These are phyloP conservation scores for Sesamia inferens DNA, from an alignment of 2,888 invertebrate species.

Conservation along the genomic window DNA sequence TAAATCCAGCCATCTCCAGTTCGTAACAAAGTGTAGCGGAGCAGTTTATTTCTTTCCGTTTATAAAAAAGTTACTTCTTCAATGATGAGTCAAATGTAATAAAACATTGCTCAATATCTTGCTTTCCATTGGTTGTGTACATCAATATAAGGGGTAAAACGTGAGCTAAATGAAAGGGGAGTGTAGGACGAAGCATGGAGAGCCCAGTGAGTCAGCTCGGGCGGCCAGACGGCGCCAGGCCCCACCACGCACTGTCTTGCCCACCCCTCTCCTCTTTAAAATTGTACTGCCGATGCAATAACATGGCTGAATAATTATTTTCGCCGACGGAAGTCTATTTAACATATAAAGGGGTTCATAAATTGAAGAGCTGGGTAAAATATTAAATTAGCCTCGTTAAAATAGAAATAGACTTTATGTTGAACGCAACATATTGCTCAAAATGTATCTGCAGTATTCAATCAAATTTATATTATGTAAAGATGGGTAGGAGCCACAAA, in stretches of 20 bases:
- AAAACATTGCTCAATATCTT: conserved; percentile 43
- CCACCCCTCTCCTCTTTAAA: conserved; percentile 73
- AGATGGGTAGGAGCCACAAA: conserved; percentile 34
- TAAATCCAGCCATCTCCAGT: conserved; percentile 9
- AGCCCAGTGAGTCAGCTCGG: conserved; percentile 84
- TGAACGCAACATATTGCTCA: conserved; percentile 19
- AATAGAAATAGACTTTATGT: conserved; percentile 12
- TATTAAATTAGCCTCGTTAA: conserved; percentile 67
- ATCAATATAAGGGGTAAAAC: conserved; percentile 85
- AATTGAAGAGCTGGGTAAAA: conserved; percentile 68
- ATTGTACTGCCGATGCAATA: conserved; percentile 65
- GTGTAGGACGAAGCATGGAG: conserved; percentile 73
- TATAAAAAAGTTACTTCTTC: conserved; percentile 24
- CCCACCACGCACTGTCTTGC: conserved; percentile 80
- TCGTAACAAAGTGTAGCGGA: conserved; percentile 7
- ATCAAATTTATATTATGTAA: conserved; percentile 54
- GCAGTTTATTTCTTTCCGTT: conserved; percentile 23
- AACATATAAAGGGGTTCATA: conserved; percentile 76
- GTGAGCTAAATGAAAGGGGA: conserved; percentile 81
- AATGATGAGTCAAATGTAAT: conserved; percentile 50
- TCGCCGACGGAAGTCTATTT: conserved; percentile 72
- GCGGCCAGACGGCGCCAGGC: conserved; percentile 86
- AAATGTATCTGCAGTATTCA: conserved; percentile 21
- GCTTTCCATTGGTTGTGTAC: conserved; percentile 62
- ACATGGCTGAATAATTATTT: conserved; percentile 71